These are phyloP conservation scores for Botia kubotai DNA, from an alignment of 2,797 vertebrate species.

Conservation along the genomic window DNA sequence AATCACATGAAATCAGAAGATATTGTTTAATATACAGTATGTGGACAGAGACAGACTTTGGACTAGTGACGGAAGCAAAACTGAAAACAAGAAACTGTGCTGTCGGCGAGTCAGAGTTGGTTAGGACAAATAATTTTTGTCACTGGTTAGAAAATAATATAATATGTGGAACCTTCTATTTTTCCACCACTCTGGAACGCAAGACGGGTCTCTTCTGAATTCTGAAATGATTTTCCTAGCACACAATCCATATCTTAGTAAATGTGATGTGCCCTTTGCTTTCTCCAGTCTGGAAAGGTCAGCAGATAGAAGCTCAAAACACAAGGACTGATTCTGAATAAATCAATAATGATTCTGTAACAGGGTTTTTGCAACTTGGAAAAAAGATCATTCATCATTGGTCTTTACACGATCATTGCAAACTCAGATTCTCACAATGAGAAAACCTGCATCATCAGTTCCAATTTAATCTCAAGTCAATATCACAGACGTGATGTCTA, in stretches of 20 bases:
- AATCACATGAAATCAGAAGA: neutral
- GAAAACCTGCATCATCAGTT: neutral
- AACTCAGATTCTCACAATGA: neutral
- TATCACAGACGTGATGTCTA: neutral
- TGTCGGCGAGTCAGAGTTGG: neutral
- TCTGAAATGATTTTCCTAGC: slow-evolving; percentile 58
- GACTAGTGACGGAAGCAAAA: neutral
- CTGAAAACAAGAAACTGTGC: neutral
- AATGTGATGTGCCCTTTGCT: slow-evolving; percentile 71
- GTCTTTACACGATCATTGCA: slow-evolving; percentile 15
- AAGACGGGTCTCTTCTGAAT: slow-evolving; percentile 5
- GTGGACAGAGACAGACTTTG: neutral
- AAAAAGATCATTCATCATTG: neutral
- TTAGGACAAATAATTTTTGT: too few relatives aligned
- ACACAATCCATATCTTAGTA: slow-evolving; percentile 75
- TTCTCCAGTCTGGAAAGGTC: slow-evolving; percentile 67
- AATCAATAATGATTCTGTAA: slow-evolving; percentile 63
- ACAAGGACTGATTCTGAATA: slow-evolving; percentile 60
- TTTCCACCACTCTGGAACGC: neutral
- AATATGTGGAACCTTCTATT: neutral
- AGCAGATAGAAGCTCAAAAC: slow-evolving; percentile 60
- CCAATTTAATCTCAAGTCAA: slow-evolving; percentile 1
- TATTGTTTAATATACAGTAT: neutral
- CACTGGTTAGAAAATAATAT: neutral
- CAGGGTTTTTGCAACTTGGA: neutral